phyloP scores from a whole-genome alignment of 2,113 vertebrate genomes.

The Psophia crepitans region DNA sequence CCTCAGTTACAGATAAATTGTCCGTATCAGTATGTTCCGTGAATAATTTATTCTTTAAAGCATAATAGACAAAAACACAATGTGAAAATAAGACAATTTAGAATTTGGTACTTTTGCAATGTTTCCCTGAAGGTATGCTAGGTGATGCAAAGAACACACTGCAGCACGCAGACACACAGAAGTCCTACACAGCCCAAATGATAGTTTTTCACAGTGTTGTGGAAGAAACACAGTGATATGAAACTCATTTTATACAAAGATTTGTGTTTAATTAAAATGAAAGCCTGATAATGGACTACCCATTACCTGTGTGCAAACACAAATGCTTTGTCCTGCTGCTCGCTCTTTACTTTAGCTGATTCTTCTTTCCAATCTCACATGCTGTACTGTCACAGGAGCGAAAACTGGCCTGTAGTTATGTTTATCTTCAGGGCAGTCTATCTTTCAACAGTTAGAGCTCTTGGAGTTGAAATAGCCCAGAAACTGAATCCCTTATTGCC shows the following conservation, averaged over 20 bases:
- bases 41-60: not conserved
- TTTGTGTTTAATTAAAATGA: not conserved
- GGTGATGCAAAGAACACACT: not conserved
- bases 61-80: not conserved
- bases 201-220: not conserved
- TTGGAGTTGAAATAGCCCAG: not conserved
- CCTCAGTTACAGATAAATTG: not conserved
- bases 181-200: not conserved
- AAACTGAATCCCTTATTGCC: not conserved
- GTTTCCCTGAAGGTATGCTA: fast-evolving
- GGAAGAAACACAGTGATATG: no score
- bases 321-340: not conserved
- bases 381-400: not conserved
- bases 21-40: not conserved
- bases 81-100: not conserved
- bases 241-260: not conserved
- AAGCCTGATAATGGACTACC: not conserved
- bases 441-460: not conserved
- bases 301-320: not conserved
- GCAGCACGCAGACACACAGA: not conserved
- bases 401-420: not conserved
- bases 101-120: not conserved
- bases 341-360: not conserved
- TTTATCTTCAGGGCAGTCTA: not conserved
- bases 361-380: not conserved